Evolutionary conservation across 2,888 invertebrate species (phyloP).

Genomic region (Leptinotarsa juncta): DNA sequence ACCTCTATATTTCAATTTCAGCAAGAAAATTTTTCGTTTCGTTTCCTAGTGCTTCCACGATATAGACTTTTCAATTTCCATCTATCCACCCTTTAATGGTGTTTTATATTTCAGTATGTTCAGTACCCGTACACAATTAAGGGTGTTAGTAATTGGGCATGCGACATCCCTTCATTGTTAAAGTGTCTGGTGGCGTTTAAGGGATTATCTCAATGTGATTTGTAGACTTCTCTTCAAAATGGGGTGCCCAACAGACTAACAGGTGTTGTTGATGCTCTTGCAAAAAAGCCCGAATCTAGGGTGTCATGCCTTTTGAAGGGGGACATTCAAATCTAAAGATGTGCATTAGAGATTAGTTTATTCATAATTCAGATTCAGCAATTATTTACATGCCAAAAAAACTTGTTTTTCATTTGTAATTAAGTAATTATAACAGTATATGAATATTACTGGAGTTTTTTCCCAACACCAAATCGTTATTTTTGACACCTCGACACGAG

Average conservation of each 20-base stretch:
- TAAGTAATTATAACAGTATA: too few species aligned
- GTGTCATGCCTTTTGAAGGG: background rate
- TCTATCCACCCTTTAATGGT: background rate
- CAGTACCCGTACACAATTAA: constrained; percentile 40
- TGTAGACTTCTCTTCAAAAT: constrained; percentile 47
- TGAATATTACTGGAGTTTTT: too few species aligned
- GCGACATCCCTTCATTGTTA: constrained; percentile 56
- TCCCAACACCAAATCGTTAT: too few species aligned
- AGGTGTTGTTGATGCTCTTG: constrained; percentile 37
- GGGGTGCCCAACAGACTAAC: constrained; percentile 33
- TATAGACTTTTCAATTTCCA: background rate
- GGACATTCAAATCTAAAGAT: background rate
- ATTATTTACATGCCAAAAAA: too few species aligned
- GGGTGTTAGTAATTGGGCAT: constrained; percentile 58
- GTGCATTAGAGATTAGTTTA: background rate
- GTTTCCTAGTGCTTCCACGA: too few species aligned
- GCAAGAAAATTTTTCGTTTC: background rate
- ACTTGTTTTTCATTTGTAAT: background rate
- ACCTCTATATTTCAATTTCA: too few species aligned
- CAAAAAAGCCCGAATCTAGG: background rate
- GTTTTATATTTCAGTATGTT: constrained; percentile 1
- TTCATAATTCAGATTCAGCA: background rate
- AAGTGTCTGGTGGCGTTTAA: constrained; percentile 60
- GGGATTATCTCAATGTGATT: constrained; percentile 61
- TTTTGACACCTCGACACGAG: too few species aligned